Percentiles rank a stretch among this genome's conserved stretches.
Evolutionary conservation across 2,888 invertebrate genomes (phyloP).

Genomic region (Leptopilina syphax): DNA sequence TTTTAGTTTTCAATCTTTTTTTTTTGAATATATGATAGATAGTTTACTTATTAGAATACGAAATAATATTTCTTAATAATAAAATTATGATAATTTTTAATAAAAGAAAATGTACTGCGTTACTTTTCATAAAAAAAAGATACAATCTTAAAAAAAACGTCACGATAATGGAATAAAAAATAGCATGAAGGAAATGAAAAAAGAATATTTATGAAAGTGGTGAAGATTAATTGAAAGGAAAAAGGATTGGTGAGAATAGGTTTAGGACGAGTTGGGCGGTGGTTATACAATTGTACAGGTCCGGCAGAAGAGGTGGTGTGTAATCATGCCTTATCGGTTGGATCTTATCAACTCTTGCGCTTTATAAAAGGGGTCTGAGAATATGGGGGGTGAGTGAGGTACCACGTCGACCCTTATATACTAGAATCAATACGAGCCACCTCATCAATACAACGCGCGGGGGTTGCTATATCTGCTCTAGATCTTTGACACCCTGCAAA

Average conservation of each 20-base stretch:
- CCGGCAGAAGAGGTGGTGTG: conserved; percentile 58
- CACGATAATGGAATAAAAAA: neutral
- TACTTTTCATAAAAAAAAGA: neutral
- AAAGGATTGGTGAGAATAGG: conserved; percentile 4
- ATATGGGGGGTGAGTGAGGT: conserved; percentile 57
- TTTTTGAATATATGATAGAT: neutral
- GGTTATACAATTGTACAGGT: conserved; percentile 46
- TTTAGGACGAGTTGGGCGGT: conserved; percentile 13
- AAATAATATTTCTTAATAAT: no score
- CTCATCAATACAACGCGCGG: conserved; percentile 69
- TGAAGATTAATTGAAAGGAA: conserved; percentile 17
- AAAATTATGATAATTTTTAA: neutral
- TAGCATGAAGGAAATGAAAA: neutral
- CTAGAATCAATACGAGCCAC: conserved; percentile 72
- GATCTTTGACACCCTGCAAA: conserved; percentile 73
- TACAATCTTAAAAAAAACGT: neutral
- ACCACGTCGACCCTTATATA: conserved; percentile 41
- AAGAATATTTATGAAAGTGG: conserved; percentile 5
- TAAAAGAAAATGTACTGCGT: neutral
- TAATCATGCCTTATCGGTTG: conserved; percentile 74
- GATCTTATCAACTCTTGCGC: conserved; percentile 73
- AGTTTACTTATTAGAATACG: no score
- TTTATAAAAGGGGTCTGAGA: conserved; percentile 69
- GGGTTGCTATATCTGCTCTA: conserved; percentile 70
- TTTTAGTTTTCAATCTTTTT: no score